These are phyloP conservation scores for Phyllotreta striolata DNA, from an alignment of 2,888 invertebrate species.

Conservation along the genomic window DNA sequence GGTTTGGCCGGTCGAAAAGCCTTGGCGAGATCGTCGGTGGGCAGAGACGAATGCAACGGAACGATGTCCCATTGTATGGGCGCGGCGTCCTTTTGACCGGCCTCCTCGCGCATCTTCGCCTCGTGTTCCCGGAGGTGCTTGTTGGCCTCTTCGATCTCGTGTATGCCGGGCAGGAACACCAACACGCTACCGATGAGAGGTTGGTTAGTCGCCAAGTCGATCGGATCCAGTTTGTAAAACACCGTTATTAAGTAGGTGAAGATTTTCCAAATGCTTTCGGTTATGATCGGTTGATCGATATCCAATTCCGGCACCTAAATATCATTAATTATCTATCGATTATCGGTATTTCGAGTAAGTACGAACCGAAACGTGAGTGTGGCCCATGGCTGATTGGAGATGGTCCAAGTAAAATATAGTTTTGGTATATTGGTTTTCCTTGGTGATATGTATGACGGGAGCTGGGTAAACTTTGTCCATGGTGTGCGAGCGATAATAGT, in stretches of 20 bases:
- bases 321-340: background rate
- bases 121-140: conserved; percentile 52
- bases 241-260: conserved; percentile 65
- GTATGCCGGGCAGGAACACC: conserved; percentile 88
- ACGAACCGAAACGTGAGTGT: too few species aligned
- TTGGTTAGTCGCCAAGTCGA: conserved; percentile 44
- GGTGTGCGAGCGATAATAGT: conserved; percentile 67
- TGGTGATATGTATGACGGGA: conserved; percentile 67
- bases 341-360: background rate
- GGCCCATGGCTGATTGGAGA: conserved; percentile 14
- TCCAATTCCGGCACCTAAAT: conserved; percentile 67
- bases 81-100: background rate
- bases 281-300: conserved; percentile 63
- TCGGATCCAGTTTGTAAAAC: conserved; percentile 71
- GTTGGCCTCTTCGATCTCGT: conserved; percentile 81
- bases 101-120: background rate
- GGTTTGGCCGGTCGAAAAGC: conserved; percentile 70
- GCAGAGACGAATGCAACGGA: conserved; percentile 72
- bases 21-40: conserved; percentile 70
- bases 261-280: conserved; percentile 55
- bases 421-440: conserved; percentile 65
- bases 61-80: conserved; percentile 55
- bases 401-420: conserved; percentile 70
- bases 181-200: conserved; percentile 71
- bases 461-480: conserved; percentile 60